Evolutionary conservation across 1,140 invertebrate species (phyloP).

Genomic region (Tetramorium simillimum): DNA sequence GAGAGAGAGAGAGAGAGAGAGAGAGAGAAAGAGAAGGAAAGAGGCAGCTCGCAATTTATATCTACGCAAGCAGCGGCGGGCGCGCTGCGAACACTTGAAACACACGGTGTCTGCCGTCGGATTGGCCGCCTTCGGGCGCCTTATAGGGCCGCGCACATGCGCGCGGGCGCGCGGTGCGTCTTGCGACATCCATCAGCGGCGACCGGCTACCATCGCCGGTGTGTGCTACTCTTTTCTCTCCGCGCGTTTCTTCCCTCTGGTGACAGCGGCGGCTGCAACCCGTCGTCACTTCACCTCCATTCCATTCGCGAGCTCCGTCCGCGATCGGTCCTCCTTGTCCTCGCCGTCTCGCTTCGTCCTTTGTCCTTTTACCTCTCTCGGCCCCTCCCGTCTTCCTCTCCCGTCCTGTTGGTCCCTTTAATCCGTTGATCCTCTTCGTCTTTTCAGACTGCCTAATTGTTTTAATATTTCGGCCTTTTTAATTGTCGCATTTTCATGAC

Average conservation of each 20-base stretch:
- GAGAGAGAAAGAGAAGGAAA: slow-evolving; percentile 59
- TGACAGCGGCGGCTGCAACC: slow-evolving; percentile 50
- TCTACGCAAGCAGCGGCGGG: slow-evolving; percentile 72
- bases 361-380: slow-evolving; percentile 45
- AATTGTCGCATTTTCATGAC: slow-evolving; percentile 24
- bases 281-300: slow-evolving; percentile 53
- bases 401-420: slow-evolving; percentile 36
- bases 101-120: slow-evolving; percentile 79
- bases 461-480: background rate
- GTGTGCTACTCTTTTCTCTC: slow-evolving; percentile 70
- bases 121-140: slow-evolving; percentile 81
- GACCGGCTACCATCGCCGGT: slow-evolving; percentile 75
- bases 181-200: slow-evolving; percentile 80
- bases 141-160: slow-evolving; percentile 84
- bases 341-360: background rate
- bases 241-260: slow-evolving; percentile 65
- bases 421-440: background rate
- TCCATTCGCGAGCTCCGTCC: slow-evolving; percentile 16
- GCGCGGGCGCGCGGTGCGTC: slow-evolving; percentile 78
- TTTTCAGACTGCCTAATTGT: background rate
- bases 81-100: slow-evolving; percentile 83
- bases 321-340: slow-evolving; percentile 42
- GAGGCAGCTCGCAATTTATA: slow-evolving; percentile 80
- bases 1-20: background rate
- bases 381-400: slow-evolving; percentile 9